Evolutionary conservation across 2,888 invertebrate genomes (phyloP), one percentile per base, ranked within the genome.

Genomic region (Eueremaeus valkanovi): DNA sequence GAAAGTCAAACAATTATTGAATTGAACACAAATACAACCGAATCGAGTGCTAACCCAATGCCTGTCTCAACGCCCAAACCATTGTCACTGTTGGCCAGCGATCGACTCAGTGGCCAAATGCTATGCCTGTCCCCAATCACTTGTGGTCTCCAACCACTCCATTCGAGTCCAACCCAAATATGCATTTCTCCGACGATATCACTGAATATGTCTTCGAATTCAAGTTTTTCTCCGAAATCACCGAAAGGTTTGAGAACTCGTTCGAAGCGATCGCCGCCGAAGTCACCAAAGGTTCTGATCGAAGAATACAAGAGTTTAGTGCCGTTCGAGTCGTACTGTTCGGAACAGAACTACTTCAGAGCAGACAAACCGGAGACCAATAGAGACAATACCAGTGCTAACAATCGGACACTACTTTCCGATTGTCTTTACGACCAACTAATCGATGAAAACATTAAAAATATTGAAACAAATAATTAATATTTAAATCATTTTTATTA

Each of bases 231-330:
- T 3, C 61, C 61, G 5, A 61, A 61, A 33, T 61, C 61, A 9
- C 13, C 29, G 18, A 5, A 13, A 11, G 29, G 61, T 61, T 33
- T 31, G 3, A 61, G 27, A 61, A 51, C 8, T 51, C 31, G 1
- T 9, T 18, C 16, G 18, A 61, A 61, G 31, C 1, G 61, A 31
- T 61, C 61, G 31, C 29, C 61, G 13, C 29, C 61, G 3, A 61
- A 61, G 27, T 61, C 61, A 31, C 3, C 6, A 1, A 11, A 27
- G 29, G 21, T 6, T 11, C 3, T 61, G 21, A 61, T 61, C 29
- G 61, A 61, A 61, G 61, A 61, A 33, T 61, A 61, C 61, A 61
- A 61, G 16, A 8, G 29, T 61, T 33, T 61, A n/a, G 31, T 61
- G 27, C 61, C 61, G 2, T 61, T n/a, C n/a, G 61, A 61, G 61